Evolutionary conservation across 2,888 invertebrate genomes (phyloP).

Genomic region (Notocelia uddmanniana): DNA sequence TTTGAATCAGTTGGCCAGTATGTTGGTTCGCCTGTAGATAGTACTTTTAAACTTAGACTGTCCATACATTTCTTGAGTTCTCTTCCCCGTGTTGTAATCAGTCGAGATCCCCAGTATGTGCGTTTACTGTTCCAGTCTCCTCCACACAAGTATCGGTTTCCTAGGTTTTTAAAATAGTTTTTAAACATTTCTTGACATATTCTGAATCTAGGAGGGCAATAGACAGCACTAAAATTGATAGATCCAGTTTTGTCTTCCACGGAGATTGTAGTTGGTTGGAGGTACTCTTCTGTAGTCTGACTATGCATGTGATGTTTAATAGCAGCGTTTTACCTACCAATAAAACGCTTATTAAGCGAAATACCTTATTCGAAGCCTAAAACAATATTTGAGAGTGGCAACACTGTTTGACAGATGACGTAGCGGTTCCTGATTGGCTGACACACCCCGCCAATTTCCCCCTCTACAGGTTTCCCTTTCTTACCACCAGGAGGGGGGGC

Average conservation of each 20-base stretch:
- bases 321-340: no score
- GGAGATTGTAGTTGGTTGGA: slow-evolving; percentile 20
- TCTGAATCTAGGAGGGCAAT: not conserved
- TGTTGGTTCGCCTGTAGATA: slow-evolving; percentile 17
- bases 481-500: no score
- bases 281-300: not conserved
- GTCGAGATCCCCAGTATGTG: slow-evolving; percentile 18
- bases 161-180: not conserved
- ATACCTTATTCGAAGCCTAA: no score
- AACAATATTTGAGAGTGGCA: no score
- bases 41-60: not conserved
- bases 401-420: no score
- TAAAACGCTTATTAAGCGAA: no score
- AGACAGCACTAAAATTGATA: slow-evolving; percentile 17
- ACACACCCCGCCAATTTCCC: no score
- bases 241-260: no score
- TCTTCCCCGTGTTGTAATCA: slow-evolving; percentile 18
- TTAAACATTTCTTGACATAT: not conserved
- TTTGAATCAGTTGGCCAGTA: not conserved
- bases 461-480: no score
- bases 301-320: slow-evolving; percentile 16
- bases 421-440: no score
- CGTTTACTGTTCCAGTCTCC: not conserved
- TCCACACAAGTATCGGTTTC: no score
- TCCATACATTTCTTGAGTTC: slow-evolving; percentile 20